Evolutionary conservation across 2,888 invertebrate species (phyloP), one percentile per base, ranked within the genome.

Genomic region (Lissonota sp.): DNA sequence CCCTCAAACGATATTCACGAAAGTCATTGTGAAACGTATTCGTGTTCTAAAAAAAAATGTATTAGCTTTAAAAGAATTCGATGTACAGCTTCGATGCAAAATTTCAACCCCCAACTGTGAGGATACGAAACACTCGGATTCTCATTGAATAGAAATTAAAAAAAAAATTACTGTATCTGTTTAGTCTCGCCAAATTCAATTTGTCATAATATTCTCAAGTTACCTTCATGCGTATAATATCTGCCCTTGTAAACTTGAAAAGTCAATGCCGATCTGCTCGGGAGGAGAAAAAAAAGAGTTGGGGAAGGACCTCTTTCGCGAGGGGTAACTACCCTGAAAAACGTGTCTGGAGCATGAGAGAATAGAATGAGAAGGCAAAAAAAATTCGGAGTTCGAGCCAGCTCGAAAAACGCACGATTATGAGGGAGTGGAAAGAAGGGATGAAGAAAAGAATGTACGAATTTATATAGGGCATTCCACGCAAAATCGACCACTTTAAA

Each of bases 241-340:
- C 26, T 26, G 57, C 55, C 69, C 63, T 79, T 79, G 64, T 69
- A 79, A 79, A 73, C 72, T 73, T 67, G 53, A 62, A 66, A 73
- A 79, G 74, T 71, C 75, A 71, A 80, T 75, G 71, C 62, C 39
- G 40, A 60, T 67, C 37, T 14, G 46, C 37, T 55, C 14, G 62
- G 63, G 58, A 70, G 63, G 71, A 55, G 49, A 44, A 73, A 46
- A 57, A 63, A 73, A 53, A 42, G 60, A 14, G 60, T 53, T 40
- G 66, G 39, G 53, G 44, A 49, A 37, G 62, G 26, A 62, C 8
- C 44, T 62, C 62, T 26, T 26, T 26, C 62, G 66, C 46, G 46
- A 75, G 75, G 62, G 71, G 71, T 67, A 64, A 79, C 75, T 75
- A 60, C 70, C 55, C 55, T 75, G 80, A 75, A 80, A 80, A 80